phyloP scores from a whole-genome alignment of 2,113 vertebrate species.

The Echinops telfairi region DNA sequence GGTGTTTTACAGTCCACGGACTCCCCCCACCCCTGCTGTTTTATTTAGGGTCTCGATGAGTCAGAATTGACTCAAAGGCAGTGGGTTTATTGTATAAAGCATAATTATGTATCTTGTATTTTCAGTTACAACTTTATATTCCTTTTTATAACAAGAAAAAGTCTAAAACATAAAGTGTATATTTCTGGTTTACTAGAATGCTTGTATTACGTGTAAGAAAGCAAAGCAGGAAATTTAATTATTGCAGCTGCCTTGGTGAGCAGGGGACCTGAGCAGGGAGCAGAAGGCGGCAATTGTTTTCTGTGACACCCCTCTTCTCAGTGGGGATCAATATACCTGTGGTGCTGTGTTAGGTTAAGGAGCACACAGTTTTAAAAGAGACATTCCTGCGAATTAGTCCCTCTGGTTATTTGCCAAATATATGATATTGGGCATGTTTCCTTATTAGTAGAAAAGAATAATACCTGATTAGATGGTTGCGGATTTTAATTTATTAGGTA shows the following conservation, averaged over 20 bases:
- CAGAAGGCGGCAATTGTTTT: not conserved
- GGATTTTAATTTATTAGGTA: not conserved
- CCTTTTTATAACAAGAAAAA: slow-evolving; percentile 2
- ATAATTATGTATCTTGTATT: not conserved
- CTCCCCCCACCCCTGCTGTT: no score
- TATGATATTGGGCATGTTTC: not conserved
- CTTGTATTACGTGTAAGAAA: not conserved
- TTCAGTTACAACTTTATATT: not conserved
- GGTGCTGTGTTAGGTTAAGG: not conserved
- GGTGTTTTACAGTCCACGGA: no score
- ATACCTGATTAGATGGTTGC: no score
- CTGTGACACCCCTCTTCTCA: not conserved
- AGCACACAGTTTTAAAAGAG: not conserved
- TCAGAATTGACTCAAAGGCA: no score
- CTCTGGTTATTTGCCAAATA: not conserved
- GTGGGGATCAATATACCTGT: not conserved
- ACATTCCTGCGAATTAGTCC: not conserved
- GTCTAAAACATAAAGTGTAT: not conserved
- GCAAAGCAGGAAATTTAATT: not conserved
- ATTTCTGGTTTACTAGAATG: not conserved
- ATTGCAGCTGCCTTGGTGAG: not conserved
- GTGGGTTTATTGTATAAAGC: no score
- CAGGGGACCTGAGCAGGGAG: not conserved
- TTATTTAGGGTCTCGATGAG: no score
- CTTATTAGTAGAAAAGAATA: not conserved